A percentile compares a stretch with the other conserved stretches of the same genome.
phyloP scores from a whole-genome alignment of 2,113 vertebrate genomes.

The Nothobranchius furzeri region DNA sequence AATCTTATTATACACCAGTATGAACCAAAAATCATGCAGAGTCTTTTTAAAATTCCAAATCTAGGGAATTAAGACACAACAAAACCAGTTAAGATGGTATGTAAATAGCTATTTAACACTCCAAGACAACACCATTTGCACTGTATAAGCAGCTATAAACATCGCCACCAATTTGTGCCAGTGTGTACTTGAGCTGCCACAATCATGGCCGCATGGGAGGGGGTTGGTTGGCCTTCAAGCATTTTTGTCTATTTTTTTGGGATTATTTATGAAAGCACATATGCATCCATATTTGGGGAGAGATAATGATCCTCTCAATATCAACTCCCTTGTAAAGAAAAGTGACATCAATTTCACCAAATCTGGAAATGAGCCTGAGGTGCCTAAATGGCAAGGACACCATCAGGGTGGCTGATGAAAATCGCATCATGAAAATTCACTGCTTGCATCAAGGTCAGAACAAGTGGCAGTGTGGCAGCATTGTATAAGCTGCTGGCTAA shows the following conservation, averaged over 20 bases:
- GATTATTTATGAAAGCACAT: conserved; percentile 38
- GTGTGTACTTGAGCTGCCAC: too few species aligned
- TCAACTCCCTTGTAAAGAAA: not conserved
- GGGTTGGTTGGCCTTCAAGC: conserved; percentile 21
- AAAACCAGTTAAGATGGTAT: not conserved
- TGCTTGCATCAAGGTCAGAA: conserved; percentile 43
- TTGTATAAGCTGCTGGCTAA: conserved; percentile 44
- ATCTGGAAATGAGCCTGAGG: conserved; percentile 29
- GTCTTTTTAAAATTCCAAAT: not conserved
- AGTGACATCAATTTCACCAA: conserved; percentile 12
- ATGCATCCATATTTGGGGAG: conserved; percentile 20
- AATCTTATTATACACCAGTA: conserved; percentile 32
- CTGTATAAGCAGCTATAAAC: too few species aligned
- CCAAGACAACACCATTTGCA: not conserved
- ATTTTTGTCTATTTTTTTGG: conserved; percentile 24
- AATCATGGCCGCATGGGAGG: not conserved
- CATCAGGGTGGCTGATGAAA: conserved; percentile 24
- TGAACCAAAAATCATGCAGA: conserved; percentile 9
- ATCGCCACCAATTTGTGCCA: not conserved
- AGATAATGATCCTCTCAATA: conserved; percentile 13
- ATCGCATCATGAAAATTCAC: conserved; percentile 35
- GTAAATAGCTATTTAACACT: not conserved
- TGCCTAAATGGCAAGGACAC: conserved; percentile 13
- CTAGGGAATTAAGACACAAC: not conserved
- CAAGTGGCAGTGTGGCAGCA: conserved; percentile 27